These are phyloP conservation scores for Eupsittula cactorum DNA, from an alignment of 2,113 vertebrate species.

Conservation along the genomic window DNA sequence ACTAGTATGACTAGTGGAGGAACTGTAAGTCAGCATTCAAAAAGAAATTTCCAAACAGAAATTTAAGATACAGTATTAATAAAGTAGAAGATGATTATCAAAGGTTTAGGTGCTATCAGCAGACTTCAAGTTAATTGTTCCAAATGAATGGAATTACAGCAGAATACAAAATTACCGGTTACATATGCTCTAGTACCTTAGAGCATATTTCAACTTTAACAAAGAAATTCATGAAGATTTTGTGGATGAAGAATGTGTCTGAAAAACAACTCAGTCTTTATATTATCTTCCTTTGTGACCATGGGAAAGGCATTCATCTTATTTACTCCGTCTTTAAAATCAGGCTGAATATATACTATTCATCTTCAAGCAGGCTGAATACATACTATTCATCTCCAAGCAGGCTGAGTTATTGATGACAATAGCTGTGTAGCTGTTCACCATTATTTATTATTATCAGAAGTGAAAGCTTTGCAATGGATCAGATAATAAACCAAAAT, in stretches of 20 bases:
- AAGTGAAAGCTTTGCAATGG: conserved; percentile 49
- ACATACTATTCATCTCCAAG: conserved; percentile 20
- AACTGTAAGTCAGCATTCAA: not conserved
- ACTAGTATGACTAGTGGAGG: not conserved
- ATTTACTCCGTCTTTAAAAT: conserved; percentile 44
- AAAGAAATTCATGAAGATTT: not conserved
- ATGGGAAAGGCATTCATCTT: conserved; percentile 30
- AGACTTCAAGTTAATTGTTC: not conserved
- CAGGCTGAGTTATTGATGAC: conserved; percentile 33
- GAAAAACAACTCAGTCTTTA: not conserved
- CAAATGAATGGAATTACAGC: not conserved
- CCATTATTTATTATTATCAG: conserved; percentile 51
- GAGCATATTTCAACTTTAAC: not conserved
- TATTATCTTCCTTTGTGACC: not conserved
- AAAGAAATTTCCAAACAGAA: not conserved
- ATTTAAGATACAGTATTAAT: not conserved
- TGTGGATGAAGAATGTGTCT: not conserved
- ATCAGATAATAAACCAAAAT: conserved; percentile 32
- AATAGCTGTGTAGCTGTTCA: not conserved
- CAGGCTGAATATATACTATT: not conserved
- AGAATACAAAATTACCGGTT: not conserved
- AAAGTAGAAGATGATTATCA: not conserved
- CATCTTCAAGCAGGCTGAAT: not conserved
- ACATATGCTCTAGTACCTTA: not conserved
- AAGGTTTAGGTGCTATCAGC: not conserved